These are phyloP conservation scores for Hyles euphorbiae DNA, from an alignment of 1,140 invertebrate species.

Conservation along the genomic window DNA sequence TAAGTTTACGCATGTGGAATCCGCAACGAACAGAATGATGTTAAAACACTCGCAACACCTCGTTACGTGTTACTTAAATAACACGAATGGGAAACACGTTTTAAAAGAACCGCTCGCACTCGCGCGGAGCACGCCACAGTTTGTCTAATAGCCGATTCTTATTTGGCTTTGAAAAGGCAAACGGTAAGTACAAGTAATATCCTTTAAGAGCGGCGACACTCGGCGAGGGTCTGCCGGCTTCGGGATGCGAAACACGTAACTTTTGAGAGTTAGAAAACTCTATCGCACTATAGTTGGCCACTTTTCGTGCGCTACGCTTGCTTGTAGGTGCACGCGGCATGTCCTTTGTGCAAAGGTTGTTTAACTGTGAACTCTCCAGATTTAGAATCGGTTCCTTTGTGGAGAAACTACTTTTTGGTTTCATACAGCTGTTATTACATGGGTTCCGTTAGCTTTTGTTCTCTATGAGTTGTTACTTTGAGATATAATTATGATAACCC, in stretches of 20 bases:
- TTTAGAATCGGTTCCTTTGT: constrained; percentile 19
- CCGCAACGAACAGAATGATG: constrained; percentile 21
- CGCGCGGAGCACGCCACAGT: constrained; percentile 13
- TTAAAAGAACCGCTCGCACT: constrained; percentile 18
- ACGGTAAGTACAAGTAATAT: constrained; percentile 33
- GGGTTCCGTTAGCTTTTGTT: too few species aligned
- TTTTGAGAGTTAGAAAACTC: constrained; percentile 1
- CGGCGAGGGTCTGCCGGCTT: constrained; percentile 13
- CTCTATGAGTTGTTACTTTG: too few species aligned
- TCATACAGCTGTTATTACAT: constrained; percentile 1
- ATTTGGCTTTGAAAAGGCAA: constrained; percentile 24
- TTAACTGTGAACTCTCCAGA: constrained; percentile 8
- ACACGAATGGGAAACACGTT: background rate
- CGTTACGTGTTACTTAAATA: background rate
- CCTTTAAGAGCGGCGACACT: constrained; percentile 29
- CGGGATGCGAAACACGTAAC: constrained; percentile 26
- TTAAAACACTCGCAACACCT: constrained; percentile 13
- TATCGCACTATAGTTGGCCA: constrained; percentile 12
- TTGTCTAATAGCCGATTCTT: constrained; percentile 22
- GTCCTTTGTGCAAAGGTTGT: constrained; percentile 18
- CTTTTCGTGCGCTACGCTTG: constrained; percentile 8
- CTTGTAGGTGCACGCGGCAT: constrained; percentile 11
- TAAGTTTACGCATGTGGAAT: constrained; percentile 29
- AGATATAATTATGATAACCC: too few species aligned
- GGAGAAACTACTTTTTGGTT: constrained; percentile 2